Percentiles rank a stretch among this genome's conserved stretches.
Conservation (phyloP, 2,797 vertebrate species). For the Lacerta agilis region DNA sequence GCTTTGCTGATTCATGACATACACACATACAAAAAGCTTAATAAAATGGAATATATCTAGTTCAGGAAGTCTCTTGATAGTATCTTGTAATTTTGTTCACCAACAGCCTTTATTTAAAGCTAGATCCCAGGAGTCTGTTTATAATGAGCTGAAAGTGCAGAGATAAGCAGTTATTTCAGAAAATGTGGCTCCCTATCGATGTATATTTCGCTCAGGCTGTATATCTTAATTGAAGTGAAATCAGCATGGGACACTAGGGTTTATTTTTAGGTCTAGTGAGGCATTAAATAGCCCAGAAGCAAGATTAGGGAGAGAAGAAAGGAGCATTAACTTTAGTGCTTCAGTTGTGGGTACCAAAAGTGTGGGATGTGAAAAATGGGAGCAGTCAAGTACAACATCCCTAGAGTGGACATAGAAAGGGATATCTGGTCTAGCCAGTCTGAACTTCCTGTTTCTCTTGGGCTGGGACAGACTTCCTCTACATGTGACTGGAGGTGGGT, state of each 20-base stretch:
- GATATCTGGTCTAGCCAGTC: no score
- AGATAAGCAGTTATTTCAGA: constrained; percentile 72
- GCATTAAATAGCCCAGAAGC: constrained; percentile 68
- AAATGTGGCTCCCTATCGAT: constrained; percentile 68
- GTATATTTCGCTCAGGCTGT: constrained; percentile 66
- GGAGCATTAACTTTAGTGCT: constrained; percentile 39
- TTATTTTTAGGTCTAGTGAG: constrained; percentile 71
- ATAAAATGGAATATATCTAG: constrained; percentile 61
- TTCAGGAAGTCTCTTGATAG: constrained; percentile 62
- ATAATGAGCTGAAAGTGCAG: constrained; percentile 71
- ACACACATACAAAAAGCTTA: constrained; percentile 42
- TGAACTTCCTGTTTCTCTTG: no score
- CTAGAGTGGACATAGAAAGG: no score
- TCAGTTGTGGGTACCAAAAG: constrained; percentile 24
- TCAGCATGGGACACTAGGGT: constrained; percentile 60
- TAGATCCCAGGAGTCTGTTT: constrained; percentile 53
- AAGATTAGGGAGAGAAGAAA: constrained; percentile 56
- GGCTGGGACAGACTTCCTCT: no score
- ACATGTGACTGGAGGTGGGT: no score
- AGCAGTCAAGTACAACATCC: no score
- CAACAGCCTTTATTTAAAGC: constrained; percentile 71
- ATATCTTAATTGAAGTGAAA: constrained; percentile 76
- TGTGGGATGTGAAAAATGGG: no score
- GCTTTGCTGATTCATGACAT: constrained; percentile 60
- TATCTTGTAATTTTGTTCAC: constrained; percentile 70